Conservation (phyloP, 2,113 vertebrate species). For the Pagrus major region DNA sequence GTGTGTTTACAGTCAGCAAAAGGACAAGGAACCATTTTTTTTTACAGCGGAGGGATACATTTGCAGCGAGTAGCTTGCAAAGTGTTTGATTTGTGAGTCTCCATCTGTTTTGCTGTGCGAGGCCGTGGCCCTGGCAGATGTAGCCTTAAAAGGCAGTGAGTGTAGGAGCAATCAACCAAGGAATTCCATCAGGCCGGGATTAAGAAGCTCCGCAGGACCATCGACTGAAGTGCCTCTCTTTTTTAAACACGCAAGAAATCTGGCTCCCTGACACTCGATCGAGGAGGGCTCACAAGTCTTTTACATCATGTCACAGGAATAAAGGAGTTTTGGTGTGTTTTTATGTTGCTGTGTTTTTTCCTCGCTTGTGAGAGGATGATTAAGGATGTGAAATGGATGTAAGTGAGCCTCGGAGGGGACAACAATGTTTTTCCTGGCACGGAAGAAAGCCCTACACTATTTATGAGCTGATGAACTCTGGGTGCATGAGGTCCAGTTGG, state of each 20-base stretch:
- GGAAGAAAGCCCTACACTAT: slow-evolving; percentile 34
- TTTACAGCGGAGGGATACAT: slow-evolving; percentile 61
- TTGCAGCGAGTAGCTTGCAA: slow-evolving; percentile 55
- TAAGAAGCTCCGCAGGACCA: slow-evolving; percentile 72
- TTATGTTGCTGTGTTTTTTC: slow-evolving; percentile 16
- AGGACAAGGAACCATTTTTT: slow-evolving; percentile 65
- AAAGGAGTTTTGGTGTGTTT: neutral
- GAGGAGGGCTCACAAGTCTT: neutral
- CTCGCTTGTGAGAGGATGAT: neutral
- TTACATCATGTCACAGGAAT: neutral
- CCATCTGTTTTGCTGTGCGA: slow-evolving; percentile 72
- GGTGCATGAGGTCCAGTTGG: slow-evolving; percentile 53
- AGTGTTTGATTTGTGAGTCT: slow-evolving; percentile 84
- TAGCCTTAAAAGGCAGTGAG: slow-evolving; percentile 88
- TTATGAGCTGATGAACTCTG: slow-evolving; percentile 56
- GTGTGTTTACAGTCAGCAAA: slow-evolving; percentile 74
- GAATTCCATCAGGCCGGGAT: slow-evolving; percentile 81
- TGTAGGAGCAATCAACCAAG: slow-evolving; percentile 81
- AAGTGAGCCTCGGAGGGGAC: slow-evolving; percentile 27
- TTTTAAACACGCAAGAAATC: slow-evolving; percentile 49
- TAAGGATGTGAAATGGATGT: slow-evolving; percentile 32
- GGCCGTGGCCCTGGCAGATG: slow-evolving; percentile 76
- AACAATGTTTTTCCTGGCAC: slow-evolving; percentile 68
- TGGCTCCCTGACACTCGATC: neutral
- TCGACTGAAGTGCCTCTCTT: slow-evolving; percentile 52